Evolutionary conservation across 2,888 invertebrate species (phyloP).

Genomic region (Pteria penguin): DNA sequence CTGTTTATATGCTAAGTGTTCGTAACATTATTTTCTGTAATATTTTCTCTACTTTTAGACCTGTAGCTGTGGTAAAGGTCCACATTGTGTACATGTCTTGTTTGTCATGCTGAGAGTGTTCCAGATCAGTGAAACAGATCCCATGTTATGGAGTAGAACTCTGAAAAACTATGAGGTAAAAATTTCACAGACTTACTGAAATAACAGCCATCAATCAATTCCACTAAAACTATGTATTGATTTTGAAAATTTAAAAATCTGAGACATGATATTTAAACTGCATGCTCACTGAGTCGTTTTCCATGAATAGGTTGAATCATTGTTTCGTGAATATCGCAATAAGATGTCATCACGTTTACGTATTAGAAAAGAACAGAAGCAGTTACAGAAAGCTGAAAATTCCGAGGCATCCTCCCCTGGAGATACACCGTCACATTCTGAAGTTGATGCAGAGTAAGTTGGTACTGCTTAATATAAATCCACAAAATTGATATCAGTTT

Average conservation of each 20-base stretch:
- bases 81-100: constrained; percentile 81
- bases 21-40: neutral
- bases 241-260: no score
- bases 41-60: constrained; percentile 70
- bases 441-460: constrained; percentile 69
- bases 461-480: neutral
- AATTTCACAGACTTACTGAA: no score
- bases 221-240: no score
- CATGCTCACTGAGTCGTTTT: no score
- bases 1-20: neutral
- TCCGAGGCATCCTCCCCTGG: constrained; percentile 53
- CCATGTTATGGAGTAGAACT: constrained; percentile 78
- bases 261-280: no score
- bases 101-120: constrained; percentile 82
- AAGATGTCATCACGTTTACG: constrained; percentile 70
- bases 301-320: constrained; percentile 79
- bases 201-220: no score
- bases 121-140: constrained; percentile 79
- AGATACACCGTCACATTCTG: constrained; percentile 63
- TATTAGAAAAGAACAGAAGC: constrained; percentile 52
- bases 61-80: constrained; percentile 80
- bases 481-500: no score
- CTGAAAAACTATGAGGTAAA: constrained; percentile 81
- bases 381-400: constrained; percentile 41
- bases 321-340: constrained; percentile 78